Evolutionary conservation across 2,113 vertebrate species (phyloP).

Genomic region (Benitochromis conjunctus): DNA sequence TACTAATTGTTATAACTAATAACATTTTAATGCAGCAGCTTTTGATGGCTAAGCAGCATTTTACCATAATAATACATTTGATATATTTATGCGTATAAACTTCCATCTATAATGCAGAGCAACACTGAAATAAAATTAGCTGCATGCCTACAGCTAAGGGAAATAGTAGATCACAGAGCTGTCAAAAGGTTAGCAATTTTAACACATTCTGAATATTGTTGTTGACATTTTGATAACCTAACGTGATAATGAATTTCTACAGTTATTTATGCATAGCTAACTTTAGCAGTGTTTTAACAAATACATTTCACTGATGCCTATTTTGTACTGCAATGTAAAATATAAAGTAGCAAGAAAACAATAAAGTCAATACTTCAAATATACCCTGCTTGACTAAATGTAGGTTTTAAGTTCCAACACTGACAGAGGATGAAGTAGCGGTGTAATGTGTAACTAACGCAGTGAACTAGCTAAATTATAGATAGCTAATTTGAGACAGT

Average conservation of each 20-base stretch:
- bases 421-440: fast-evolving
- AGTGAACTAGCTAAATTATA: fast-evolving
- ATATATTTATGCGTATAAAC: not conserved
- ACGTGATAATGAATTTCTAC: not conserved
- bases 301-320: not conserved
- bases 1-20: not conserved
- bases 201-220: not conserved
- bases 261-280: not conserved
- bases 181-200: not conserved
- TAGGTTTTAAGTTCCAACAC: not conserved
- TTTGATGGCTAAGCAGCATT: not conserved
- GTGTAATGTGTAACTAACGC: not conserved
- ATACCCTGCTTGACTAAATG: not conserved
- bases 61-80: not conserved
- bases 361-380: not conserved
- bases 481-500: not conserved
- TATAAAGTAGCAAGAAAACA: not conserved
- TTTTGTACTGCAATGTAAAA: not conserved
- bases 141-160: not conserved
- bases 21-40: no score
- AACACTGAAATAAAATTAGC: not conserved
- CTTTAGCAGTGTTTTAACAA: not conserved
- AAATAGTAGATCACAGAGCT: not conserved
- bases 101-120: not conserved
- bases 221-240: not conserved